Base-by-base conservation (phyloP, 2,113 vertebrate species). In the Enhydra lutris region DNA sequence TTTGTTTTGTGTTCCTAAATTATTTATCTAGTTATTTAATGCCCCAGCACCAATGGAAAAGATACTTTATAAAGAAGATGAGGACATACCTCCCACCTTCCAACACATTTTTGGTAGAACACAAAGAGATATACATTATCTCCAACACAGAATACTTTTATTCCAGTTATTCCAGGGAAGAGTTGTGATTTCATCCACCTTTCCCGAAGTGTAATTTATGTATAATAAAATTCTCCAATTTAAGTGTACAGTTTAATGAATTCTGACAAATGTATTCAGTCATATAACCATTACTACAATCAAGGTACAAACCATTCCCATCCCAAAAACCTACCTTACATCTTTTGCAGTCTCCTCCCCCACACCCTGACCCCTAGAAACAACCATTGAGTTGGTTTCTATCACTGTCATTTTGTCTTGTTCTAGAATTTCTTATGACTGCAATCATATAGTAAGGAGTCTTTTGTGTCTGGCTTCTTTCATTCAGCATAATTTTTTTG, bases 1-100 rank as follows among this genome's bases (percentile, higher is more conserved):
- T 90, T 89, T 88, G 18, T 73, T 73, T 81, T 97, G 88, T 92
- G 79, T 90, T 92, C 85, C 39, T 81, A 89, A 89, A 80, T 97
- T 74, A 91, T 34, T 94, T 84, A 18, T 85, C 47, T 82, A 63
- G 57, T 92, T 45, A 86, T 29, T 61, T 69, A 89, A 80, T 84
- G 36, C n/a, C 26, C 67, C 71, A 89, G 26, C 39, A 89, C 18
- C 73, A 85, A 73, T 29, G 2, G 76, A 52, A 91, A 93, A 81
- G 12, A 71, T 65, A 71, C 24, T 65, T 79, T 74, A 47, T 42
- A 21, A 87, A 93, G 34, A 84, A 90, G 23, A 84, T 79, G 36
- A 71, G 26, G 29, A 85, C 39, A 59, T 15, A 80, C 31, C 10
- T 69, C 3, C 65, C 7, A 50, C 7, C 14, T 94, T 76, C 36